Evolutionary conservation across 2,888 invertebrate species (phyloP).

Genomic region (Rhimphoctona megacephalus): DNA sequence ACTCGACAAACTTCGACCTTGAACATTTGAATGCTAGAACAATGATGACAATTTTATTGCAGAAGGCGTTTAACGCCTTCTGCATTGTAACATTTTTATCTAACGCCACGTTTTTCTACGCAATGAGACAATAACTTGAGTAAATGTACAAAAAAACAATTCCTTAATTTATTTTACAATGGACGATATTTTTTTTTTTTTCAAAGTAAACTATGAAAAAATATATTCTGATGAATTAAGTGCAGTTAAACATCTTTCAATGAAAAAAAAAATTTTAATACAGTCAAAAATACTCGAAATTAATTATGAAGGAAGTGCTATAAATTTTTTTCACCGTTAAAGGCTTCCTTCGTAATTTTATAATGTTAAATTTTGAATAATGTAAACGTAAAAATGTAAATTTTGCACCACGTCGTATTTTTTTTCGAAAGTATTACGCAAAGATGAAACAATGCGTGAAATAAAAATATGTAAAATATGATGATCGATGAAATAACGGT

Average conservation of each 20-base stretch:
- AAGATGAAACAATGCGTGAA: neutral
- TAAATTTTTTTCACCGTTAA: neutral
- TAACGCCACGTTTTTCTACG: neutral
- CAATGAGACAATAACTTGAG: neutral
- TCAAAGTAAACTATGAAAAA: neutral
- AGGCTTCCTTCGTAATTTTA: neutral
- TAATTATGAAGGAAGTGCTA: too few species aligned
- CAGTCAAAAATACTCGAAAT: too few species aligned
- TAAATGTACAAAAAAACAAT: neutral
- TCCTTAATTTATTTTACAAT: too few species aligned
- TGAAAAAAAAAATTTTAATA: too few species aligned
- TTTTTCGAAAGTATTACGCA: neutral
- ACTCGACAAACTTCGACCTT: neutral
- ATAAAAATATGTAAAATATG: neutral
- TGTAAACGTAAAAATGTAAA: neutral
- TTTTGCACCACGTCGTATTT: neutral
- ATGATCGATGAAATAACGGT: slow-evolving; percentile 30
- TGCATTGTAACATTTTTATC: neutral
- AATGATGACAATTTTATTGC: neutral
- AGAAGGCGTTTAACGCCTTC: neutral
- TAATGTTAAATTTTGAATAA: neutral
- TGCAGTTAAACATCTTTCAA: too few species aligned
- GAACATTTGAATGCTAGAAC: neutral
- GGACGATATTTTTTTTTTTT: neutral
- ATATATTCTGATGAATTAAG: too few species aligned